Percentiles rank a stretch among this genome's conserved stretches.
Evolutionary conservation across 2,888 invertebrate species (phyloP).

Genomic region (Apodemia duryi): DNA sequence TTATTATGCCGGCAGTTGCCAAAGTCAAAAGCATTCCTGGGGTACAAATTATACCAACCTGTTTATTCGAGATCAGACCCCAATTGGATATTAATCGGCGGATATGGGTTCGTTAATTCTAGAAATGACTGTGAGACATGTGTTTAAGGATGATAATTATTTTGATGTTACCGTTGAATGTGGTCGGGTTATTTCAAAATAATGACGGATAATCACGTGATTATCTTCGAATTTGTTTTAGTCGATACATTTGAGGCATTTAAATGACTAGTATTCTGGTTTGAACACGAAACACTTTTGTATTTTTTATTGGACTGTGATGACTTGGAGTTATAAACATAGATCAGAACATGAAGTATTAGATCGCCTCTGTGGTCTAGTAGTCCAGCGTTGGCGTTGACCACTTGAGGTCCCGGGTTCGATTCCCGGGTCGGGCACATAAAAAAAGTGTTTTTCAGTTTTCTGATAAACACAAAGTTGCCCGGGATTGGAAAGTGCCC

Average conservation of each 20-base stretch:
- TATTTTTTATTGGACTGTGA: neutral
- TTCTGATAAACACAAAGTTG: no score
- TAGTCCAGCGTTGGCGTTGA: no score
- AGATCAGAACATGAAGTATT: no score
- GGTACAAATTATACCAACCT: constrained; percentile 9
- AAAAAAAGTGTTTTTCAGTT: no score
- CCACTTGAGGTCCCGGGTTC: no score
- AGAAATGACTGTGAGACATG: constrained; percentile 45
- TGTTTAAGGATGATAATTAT: constrained; percentile 47
- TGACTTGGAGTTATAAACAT: no score
- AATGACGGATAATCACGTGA: constrained; percentile 29
- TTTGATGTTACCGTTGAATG: constrained; percentile 42
- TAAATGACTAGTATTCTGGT: neutral
- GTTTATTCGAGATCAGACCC: constrained; percentile 29
- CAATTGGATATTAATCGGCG: constrained; percentile 63
- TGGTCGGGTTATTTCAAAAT: constrained; percentile 26
- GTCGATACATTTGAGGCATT: constrained; percentile 16
- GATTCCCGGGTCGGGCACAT: no score
- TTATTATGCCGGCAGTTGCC: no score
- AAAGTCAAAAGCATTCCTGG: constrained; percentile 5
- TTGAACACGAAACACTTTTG: neutral
- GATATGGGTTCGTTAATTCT: constrained; percentile 42
- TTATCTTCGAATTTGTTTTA: constrained; percentile 13
- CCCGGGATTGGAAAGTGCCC: no score
- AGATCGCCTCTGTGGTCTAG: no score